Base-by-base conservation (phyloP, 2,888 invertebrate species). In the Andrena dorsata region DNA sequence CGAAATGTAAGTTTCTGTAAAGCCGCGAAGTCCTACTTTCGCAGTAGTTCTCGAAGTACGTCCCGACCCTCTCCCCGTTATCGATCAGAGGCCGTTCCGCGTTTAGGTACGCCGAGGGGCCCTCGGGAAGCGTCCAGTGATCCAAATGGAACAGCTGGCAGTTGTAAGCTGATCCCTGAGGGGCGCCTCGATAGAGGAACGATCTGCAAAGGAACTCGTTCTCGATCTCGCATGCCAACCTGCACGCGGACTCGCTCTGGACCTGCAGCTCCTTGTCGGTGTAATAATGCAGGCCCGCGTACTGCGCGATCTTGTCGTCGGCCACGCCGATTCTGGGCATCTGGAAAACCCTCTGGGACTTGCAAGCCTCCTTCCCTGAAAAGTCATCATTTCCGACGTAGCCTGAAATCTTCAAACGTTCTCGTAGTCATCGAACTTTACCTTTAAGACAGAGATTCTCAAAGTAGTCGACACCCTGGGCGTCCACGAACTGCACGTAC, bases 191-290 rank as follows among this genome's bases (percentile, higher is more conserved):
- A 95, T 96, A 96, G 92, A 98, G 92, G 95, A 97, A 95, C 82
- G 98, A 96, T 92, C 98, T 96, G 94, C 98, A 98, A 60, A 98
- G 95, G 95, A 98, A 98, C 94, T 98, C 98, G 75, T 97, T 97
- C 94, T 98, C 98, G 80, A 98, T 97, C 94, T 98, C 98, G 93
- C 98, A 98, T 68, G 98, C 98, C 78, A 98, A 94, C 74, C 97
- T 96, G 91, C 98, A 98, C n/a, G 97, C 98, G 0, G 97, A 96
- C 91, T 98, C 97, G 79, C 97, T 98, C 82, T 97, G 98, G 69
- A 98, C 97, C 95, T 98, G 97, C 71, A 98, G 94, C 92, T 98
- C 98, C 94, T 98, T 98, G 94, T 98, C 98, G 7, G 97, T 97
- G 94, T 98, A 98, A 94, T 98, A 98, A 93, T 98, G 98, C 0